Evolutionary conservation across 2,113 vertebrate genomes (phyloP).

Genomic region (Diadophis punctatus): DNA sequence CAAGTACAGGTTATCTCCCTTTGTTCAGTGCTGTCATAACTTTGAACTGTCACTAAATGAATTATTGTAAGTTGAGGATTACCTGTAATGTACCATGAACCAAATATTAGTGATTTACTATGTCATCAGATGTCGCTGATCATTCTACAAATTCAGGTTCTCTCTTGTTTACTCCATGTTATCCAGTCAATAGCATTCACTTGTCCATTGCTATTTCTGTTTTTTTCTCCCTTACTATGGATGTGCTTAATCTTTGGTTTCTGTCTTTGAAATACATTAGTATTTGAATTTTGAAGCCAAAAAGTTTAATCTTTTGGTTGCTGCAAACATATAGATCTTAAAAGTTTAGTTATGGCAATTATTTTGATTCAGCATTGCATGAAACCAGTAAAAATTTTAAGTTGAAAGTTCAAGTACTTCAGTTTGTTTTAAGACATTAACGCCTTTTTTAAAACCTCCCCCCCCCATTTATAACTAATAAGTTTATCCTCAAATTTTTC

Average conservation of each 20-base stretch:
- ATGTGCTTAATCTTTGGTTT: neutral
- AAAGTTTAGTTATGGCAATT: neutral
- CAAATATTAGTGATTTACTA: neutral
- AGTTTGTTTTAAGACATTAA: neutral
- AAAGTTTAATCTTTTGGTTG: neutral
- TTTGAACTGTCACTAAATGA: neutral
- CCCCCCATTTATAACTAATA: neutral
- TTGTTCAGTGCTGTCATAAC: neutral
- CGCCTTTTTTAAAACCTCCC: neutral
- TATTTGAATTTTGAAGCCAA: neutral
- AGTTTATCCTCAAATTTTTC: neutral
- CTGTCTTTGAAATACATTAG: neutral
- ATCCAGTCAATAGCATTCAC: neutral
- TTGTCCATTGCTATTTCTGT: neutral
- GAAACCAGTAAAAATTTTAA: neutral
- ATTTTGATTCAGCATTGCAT: neutral
- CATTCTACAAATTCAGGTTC: neutral
- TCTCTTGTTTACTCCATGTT: neutral
- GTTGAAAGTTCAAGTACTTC: neutral
- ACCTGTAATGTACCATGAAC: neutral
- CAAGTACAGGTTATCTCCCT: neutral
- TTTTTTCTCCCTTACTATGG: neutral
- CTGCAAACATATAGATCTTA: neutral
- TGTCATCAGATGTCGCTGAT: neutral
- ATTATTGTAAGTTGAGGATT: neutral